Evolutionary conservation across 64 coral and sea anemone genomes (phyloP).

Genomic region (Montipora capricornis): DNA sequence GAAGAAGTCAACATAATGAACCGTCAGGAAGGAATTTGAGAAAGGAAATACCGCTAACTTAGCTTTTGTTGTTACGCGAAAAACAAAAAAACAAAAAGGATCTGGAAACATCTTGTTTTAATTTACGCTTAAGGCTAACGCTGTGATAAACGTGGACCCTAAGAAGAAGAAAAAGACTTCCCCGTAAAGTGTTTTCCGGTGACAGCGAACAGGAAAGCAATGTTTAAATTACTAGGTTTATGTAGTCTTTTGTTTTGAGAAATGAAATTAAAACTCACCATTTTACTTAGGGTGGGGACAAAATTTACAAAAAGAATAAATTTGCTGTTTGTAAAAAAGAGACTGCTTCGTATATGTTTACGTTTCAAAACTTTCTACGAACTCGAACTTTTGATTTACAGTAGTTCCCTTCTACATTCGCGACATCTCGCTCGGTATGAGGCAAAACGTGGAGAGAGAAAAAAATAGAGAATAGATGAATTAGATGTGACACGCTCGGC

Average conservation of each 20-base stretch:
- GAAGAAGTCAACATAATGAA: neutral
- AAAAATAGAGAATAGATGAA: neutral
- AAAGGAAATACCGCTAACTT: neutral
- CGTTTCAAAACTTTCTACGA: neutral
- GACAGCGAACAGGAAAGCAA: constrained; percentile 12
- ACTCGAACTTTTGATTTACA: too few species aligned
- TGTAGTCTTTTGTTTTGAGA: constrained; percentile 7
- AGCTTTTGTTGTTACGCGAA: neutral
- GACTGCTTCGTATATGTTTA: neutral
- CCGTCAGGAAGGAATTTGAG: neutral
- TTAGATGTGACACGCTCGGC: neutral
- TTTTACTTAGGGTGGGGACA: constrained; percentile 18
- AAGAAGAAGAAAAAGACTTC: neutral
- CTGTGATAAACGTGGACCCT: neutral
- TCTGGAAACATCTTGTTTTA: neutral
- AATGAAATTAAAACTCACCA: constrained; percentile 29
- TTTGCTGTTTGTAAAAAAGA: constrained; percentile 17
- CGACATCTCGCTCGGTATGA: too few species aligned
- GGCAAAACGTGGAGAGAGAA: neutral
- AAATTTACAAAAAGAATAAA: constrained; percentile 55
- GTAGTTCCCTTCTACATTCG: neutral
- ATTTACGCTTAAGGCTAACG: neutral
- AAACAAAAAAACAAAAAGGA: neutral
- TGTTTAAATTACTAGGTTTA: constrained; percentile 23
- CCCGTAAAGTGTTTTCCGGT: constrained; percentile 23